Evolutionary conservation across 2,797 vertebrate species (phyloP), one percentile per base, ranked within the genome.

Genomic region (Eidolon dupreanum): DNA sequence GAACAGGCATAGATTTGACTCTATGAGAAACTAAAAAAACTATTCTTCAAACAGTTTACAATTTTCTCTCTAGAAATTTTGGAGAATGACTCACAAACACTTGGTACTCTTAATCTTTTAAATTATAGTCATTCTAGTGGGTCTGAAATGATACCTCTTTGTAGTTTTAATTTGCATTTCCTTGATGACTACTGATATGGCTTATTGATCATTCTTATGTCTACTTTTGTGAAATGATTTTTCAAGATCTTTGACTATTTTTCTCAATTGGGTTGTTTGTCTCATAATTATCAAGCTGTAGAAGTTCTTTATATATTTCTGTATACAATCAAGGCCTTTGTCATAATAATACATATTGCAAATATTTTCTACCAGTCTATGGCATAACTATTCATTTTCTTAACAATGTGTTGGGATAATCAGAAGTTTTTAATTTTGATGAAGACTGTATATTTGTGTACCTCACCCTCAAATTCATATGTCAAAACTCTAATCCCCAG

Each of bases 141-240:
- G 20, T 73, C 2, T 53, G 55, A 66, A 82, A 82, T 66, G 70
- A 9, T 10, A 65, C 16, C 31, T 71, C 41, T 87, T 63, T 55
- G 8, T 65, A 12, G n/a, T 70, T 94, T 92, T 57, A 85, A 46
- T 77, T 71, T 93, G n/a, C 38, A 85, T 57, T 96, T 81, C 66
- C n/a, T 92, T 73, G 73, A 49, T 38, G 9, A 70, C 17, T 74
- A 61, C 33, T 73, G 28, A 63, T 51, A 65, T 6, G 33, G 28
- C 26, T 77, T 59, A 73, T 11, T 63, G 15, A 53, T 38, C 12
- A 63, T 81, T 63, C 28, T 12, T 71, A n/a, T 55, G 10, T 33
- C 63, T 90, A 89, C 11, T 20, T 61, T 86, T 49, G 13, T 85
- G 31, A 66, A 46, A 22, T 84, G 10, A 31, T 53, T 94, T 55